These are phyloP conservation scores for Trisateles emortualis DNA, from an alignment of 2,888 invertebrate species.

Conservation along the genomic window DNA sequence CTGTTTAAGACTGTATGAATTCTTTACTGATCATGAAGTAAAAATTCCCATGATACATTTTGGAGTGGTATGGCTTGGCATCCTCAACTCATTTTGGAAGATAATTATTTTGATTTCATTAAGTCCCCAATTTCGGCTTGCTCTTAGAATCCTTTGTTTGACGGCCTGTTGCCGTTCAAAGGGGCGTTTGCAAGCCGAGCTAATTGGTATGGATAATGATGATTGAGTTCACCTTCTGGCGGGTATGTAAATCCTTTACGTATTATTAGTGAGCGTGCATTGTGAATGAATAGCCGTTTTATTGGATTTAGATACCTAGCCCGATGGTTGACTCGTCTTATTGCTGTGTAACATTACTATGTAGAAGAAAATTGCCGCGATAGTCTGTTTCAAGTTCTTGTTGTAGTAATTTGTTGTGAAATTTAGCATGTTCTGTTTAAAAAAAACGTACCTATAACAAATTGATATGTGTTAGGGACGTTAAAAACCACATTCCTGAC, in stretches of 20 bases:
- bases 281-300: constrained; percentile 5
- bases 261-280: neutral
- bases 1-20: constrained; percentile 92
- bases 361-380: constrained; percentile 2
- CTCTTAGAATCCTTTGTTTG: constrained; percentile 94
- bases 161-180: constrained; percentile 95
- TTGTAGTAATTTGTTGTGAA: constrained; percentile 16
- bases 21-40: constrained; percentile 87
- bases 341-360: constrained; percentile 3
- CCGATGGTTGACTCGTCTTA: constrained; percentile 9
- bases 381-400: constrained; percentile 5
- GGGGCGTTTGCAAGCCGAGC: constrained; percentile 93
- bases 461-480: too few species aligned
- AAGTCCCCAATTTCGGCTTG: constrained; percentile 97
- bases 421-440: constrained; percentile 6
- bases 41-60: constrained; percentile 95
- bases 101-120: constrained; percentile 95
- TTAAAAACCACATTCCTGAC: constrained; percentile 29
- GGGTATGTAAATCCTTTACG: constrained; percentile 44
- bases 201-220: constrained; percentile 95
- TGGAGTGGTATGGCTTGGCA: constrained; percentile 97
- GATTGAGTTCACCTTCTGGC: constrained; percentile 85
- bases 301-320: constrained; percentile 40
- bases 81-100: constrained; percentile 98
- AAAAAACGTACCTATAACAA: neutral